phyloP scores from a whole-genome alignment of 2,113 vertebrate genomes.

The Cnemophilus loriae region DNA sequence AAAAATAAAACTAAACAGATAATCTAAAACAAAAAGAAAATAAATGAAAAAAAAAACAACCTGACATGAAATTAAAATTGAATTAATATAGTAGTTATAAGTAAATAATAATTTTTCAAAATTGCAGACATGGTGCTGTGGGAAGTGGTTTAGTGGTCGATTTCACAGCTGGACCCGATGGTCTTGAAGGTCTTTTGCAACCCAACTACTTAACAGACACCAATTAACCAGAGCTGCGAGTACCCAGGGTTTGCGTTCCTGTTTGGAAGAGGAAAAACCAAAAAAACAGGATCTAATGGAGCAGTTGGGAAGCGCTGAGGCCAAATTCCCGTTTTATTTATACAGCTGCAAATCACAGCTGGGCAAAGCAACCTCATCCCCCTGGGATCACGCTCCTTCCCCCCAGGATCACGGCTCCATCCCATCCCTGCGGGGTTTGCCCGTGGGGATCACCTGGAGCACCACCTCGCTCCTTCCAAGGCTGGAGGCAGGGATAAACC shows the following conservation, averaged over 20 bases:
- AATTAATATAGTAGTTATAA: neutral
- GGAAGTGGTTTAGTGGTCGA: neutral
- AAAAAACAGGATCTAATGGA: accelerated
- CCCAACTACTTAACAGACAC: neutral
- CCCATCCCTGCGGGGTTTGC: too few relatives aligned
- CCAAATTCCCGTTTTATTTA: neutral
- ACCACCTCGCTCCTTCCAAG: neutral
- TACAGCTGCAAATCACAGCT: constrained; percentile 22
- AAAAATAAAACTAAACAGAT: neutral
- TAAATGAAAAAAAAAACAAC: neutral
- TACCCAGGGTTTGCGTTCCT: neutral
- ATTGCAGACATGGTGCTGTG: neutral
- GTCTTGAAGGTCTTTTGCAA: neutral
- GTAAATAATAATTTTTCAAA: neutral
- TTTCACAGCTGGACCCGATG: neutral
- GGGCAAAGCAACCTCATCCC: neutral
- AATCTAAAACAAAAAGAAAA: neutral
- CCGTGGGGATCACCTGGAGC: neutral
- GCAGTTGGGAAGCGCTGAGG: neutral
- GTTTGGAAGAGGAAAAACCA: neutral
- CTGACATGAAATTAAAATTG: neutral
- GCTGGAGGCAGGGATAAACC: neutral
- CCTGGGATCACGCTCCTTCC: accelerated
- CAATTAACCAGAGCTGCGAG: neutral
- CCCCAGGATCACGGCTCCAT: accelerated